A percentile compares a stretch with the other conserved stretches of the same genome.
These are phyloP conservation scores for Prionailurus viverrinus DNA, from an alignment of 2,113 vertebrate genomes.

Conservation along the genomic window DNA sequence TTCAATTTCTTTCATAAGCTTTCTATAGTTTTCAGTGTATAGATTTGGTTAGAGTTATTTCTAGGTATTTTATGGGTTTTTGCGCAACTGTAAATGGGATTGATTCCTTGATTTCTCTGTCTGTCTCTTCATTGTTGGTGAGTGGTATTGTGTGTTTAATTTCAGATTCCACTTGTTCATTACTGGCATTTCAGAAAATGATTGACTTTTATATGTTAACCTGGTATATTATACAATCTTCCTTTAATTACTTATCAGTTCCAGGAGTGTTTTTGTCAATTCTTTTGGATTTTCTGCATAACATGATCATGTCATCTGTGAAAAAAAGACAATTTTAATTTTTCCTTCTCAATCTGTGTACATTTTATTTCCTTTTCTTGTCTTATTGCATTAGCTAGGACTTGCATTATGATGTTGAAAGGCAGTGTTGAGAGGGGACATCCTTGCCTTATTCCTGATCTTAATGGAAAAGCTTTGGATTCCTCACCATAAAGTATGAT, in stretches of 20 bases:
- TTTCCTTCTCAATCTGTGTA: background rate
- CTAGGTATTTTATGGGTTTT: too few relatives aligned
- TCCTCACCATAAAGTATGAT: background rate
- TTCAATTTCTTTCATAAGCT: too few relatives aligned
- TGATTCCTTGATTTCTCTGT: too few relatives aligned
- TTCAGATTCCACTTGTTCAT: background rate
- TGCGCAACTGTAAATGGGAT: too few relatives aligned
- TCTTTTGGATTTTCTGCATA: background rate
- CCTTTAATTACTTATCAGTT: background rate
- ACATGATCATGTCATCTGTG: background rate
- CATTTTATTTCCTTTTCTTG: background rate
- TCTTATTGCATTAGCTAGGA: background rate
- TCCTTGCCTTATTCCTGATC: background rate
- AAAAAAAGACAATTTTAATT: background rate
- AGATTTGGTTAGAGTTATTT: too few relatives aligned
- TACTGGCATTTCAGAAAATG: background rate
- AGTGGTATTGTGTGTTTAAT: background rate
- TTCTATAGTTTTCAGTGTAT: too few relatives aligned
- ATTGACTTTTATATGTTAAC: background rate
- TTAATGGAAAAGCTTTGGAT: background rate
- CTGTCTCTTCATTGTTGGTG: background rate
- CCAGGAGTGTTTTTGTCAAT: background rate
- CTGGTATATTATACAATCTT: background rate
- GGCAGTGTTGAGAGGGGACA: background rate
- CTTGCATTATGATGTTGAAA: background rate